phyloP scores from a whole-genome alignment of 2,113 vertebrate species.

The western clawed frog (Xenopus tropicalis) region UCB_Xtro_10.0 CM004449.2:89123501-89124000 shows the following conservation, averaged over 20 bases:
- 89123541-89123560: slow-evolving; percentile 20
- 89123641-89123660: slow-evolving; percentile 51
- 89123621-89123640: slow-evolving; percentile 50
- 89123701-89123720: slow-evolving; percentile 57
- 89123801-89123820: slow-evolving; percentile 35
- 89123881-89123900: slow-evolving; percentile 15
- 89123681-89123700: slow-evolving; percentile 63
- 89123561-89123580: slow-evolving; percentile 30
- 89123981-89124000: too few relatives aligned
- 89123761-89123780: slow-evolving; percentile 43
- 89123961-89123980: too few relatives aligned
- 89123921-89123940: too few relatives aligned
- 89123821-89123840: slow-evolving; percentile 19
- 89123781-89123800: slow-evolving; percentile 30
- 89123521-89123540: slow-evolving; percentile 9
- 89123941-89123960: too few relatives aligned
- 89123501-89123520: background rate
- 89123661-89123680: slow-evolving; percentile 56
- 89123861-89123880: slow-evolving; percentile 19
- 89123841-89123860: slow-evolving; percentile 28
- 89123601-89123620: slow-evolving; percentile 47
- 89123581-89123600: slow-evolving; percentile 44
- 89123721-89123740: slow-evolving; percentile 50
- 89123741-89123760: slow-evolving; percentile 59
- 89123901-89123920: too few relatives aligned